Evolutionary conservation across 1,140 invertebrate genomes (phyloP).

Genomic region (Cyrtorhinus lividipennis): DNA sequence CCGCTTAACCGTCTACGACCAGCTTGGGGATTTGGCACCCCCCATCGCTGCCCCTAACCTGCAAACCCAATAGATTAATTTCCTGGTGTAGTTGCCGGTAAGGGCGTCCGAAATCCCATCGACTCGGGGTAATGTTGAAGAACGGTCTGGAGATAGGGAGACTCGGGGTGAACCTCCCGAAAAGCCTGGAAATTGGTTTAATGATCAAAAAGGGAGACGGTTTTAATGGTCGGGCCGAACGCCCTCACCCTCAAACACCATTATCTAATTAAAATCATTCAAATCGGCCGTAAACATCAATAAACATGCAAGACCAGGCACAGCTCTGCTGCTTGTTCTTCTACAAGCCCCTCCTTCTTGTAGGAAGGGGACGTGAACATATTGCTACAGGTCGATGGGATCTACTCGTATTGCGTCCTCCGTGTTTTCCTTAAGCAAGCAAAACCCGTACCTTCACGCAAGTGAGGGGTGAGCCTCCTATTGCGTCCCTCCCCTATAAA

Average conservation of each 20-base stretch:
- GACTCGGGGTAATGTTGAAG: slow-evolving; percentile 1
- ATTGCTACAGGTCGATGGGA: too few species aligned
- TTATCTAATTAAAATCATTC: slow-evolving; percentile 10
- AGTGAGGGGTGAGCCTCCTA: too few species aligned
- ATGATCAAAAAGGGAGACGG: background rate
- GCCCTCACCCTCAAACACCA: background rate
- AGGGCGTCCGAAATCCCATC: slow-evolving; percentile 7
- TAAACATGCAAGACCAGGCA: background rate
- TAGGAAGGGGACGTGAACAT: too few species aligned
- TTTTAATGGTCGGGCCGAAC: background rate
- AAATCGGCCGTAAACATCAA: slow-evolving; percentile 1
- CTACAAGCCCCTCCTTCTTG: too few species aligned
- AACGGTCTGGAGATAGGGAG: background rate
- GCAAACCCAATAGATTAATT: slow-evolving; percentile 5
- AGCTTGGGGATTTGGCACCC: too few species aligned
- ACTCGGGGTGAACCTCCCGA: background rate
- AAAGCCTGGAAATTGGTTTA: slow-evolving; percentile 1
- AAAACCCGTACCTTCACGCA: too few species aligned
- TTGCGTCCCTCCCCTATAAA: too few species aligned
- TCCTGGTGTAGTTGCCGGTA: slow-evolving; percentile 10
- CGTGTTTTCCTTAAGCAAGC: too few species aligned
- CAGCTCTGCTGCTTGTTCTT: too few species aligned
- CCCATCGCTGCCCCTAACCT: background rate
- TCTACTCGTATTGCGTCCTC: too few species aligned
- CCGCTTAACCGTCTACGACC: too few species aligned